A percentile compares a stretch with the other conserved stretches of the same genome.
These are phyloP conservation scores for Andrena bucephala DNA, from an alignment of 2,888 invertebrate species.

Conservation along the genomic window DNA sequence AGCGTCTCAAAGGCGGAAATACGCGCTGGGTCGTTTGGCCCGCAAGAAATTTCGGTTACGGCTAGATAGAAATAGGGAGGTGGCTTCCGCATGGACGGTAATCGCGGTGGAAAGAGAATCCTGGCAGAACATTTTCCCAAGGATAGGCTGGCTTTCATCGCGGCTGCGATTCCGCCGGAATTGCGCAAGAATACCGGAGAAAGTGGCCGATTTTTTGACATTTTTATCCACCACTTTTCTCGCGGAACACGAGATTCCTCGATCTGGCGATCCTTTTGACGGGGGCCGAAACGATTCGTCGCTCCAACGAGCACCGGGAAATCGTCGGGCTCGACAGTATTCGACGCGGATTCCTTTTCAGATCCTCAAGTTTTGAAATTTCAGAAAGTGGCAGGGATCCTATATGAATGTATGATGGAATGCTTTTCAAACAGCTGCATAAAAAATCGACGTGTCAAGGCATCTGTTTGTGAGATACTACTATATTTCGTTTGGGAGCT, in stretches of 20 bases:
- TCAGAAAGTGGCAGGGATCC: background rate
- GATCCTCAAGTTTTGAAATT: background rate
- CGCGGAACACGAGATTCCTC: background rate
- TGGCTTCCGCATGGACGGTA: slow-evolving; percentile 30
- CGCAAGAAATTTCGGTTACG: background rate
- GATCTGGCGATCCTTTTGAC: background rate
- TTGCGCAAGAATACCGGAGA: background rate
- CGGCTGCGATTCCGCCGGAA: slow-evolving; percentile 18
- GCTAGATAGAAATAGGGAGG: slow-evolving; percentile 1
- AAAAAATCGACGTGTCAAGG: background rate
- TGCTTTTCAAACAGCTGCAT: background rate
- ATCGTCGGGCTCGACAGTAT: background rate
- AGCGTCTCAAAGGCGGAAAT: slow-evolving; percentile 6
- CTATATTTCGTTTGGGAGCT: no score
- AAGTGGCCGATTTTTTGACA: slow-evolving; percentile 22
- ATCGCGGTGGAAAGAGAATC: slow-evolving; percentile 27
- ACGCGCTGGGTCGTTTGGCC: background rate
- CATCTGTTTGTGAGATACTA: no score
- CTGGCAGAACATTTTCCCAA: slow-evolving; percentile 23
- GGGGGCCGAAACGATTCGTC: background rate
- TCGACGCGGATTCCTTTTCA: background rate
- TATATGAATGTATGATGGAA: slow-evolving; percentile 3
- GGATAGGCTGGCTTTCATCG: slow-evolving; percentile 24
- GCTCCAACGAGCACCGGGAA: background rate
- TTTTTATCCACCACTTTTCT: background rate